Conservation (phyloP, 2,888 invertebrate genomes). For the Uropetala carovei region DNA sequence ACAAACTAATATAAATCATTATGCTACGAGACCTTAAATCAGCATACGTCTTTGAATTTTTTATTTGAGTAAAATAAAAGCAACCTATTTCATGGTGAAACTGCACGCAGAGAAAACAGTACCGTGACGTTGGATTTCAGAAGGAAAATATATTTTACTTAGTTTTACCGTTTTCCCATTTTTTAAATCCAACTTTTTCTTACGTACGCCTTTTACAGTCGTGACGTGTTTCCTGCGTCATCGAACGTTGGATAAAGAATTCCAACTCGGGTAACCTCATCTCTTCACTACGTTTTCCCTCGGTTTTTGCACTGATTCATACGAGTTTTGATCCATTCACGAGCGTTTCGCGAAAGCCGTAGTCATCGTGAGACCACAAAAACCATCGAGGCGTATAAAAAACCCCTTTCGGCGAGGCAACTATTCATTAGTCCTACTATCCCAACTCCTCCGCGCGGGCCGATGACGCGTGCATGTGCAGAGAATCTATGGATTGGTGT, state of each 20-base stretch:
- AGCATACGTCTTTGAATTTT: no score
- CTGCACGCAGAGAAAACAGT: no score
- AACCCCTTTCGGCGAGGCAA: background rate
- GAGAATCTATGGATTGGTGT: background rate
- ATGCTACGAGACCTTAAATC: no score
- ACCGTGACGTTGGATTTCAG: no score
- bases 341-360: background rate
- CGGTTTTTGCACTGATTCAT: constrained; percentile 9
- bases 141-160: no score
- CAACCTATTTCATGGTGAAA: no score
- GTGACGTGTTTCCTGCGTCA: no score
- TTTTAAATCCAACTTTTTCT: no score
- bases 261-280: background rate
- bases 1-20: no score
- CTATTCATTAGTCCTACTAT: background rate
- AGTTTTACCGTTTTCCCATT: no score
- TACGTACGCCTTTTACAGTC: no score
- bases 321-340: background rate
- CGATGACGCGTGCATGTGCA: background rate
- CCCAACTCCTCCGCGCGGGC: background rate
- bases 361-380: constrained; percentile 19
- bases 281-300: background rate
- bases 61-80: no score
- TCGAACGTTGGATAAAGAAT: background rate
- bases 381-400: background rate